phyloP scores from a whole-genome alignment of 2,888 invertebrate species.

The Aporophyla lueneburgensis region DNA sequence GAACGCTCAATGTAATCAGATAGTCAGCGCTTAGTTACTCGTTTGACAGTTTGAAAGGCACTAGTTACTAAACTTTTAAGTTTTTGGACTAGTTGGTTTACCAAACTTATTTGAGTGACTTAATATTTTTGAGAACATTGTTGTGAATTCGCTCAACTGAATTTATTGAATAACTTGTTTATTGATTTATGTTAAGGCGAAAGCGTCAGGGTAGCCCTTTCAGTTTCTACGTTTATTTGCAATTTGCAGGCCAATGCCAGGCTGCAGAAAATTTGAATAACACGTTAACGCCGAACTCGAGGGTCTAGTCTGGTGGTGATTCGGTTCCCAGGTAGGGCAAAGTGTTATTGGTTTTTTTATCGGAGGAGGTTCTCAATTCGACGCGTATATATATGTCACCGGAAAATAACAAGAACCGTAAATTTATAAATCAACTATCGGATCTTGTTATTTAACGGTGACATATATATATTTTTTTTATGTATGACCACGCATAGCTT shows the following conservation, averaged over 20 bases:
- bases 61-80: neutral
- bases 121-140: neutral
- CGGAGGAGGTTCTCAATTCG: too few relatives aligned
- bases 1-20: slow-evolving; percentile 22
- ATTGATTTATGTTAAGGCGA: neutral
- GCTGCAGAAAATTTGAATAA: too few relatives aligned
- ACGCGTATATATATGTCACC: too few relatives aligned
- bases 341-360: neutral
- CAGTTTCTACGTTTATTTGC: too few relatives aligned
- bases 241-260: too few relatives aligned
- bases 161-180: neutral
- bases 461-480: too few relatives aligned
- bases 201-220: too few relatives aligned
- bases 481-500: too few relatives aligned
- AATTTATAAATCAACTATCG: too few relatives aligned
- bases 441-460: too few relatives aligned
- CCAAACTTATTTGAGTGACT: neutral
- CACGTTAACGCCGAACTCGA: too few relatives aligned
- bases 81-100: neutral
- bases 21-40: slow-evolving; percentile 1
- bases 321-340: neutral
- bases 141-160: neutral
- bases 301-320: neutral
- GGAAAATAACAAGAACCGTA: too few relatives aligned
- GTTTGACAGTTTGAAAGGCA: slow-evolving; percentile 17